Percentiles rank a stretch among this genome's conserved stretches.
These are phyloP conservation scores for Capromys pilorides DNA, from an alignment of 2,797 vertebrate genomes.

Conservation along the genomic window DNA sequence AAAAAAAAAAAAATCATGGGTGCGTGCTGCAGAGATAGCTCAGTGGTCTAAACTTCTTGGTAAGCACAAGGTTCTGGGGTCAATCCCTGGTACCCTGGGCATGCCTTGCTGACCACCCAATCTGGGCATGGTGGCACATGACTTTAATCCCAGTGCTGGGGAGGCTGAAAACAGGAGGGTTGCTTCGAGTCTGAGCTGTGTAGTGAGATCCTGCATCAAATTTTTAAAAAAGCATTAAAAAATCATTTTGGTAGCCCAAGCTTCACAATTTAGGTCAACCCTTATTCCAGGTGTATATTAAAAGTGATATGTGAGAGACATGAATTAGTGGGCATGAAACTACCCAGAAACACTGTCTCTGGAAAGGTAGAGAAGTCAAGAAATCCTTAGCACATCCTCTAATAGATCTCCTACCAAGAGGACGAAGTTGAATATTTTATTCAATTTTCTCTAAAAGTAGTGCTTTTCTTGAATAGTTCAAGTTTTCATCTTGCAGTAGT, in stretches of 20 bases:
- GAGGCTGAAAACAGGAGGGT: no score
- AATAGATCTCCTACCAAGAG: not conserved
- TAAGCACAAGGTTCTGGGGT: no score
- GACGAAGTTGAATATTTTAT: conserved; percentile 38
- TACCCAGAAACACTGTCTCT: conserved; percentile 15
- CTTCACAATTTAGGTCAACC: not conserved
- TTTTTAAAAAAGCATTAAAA: not conserved
- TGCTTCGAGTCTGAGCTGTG: no score
- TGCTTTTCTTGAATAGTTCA: conserved; percentile 56
- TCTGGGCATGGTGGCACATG: no score
- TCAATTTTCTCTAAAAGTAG: conserved; percentile 28
- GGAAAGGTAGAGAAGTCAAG: not conserved
- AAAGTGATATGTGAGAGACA: conserved; percentile 33
- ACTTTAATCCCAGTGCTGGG: no score
- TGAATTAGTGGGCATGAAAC: not conserved
- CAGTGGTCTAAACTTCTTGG: no score
- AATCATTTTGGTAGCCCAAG: not conserved
- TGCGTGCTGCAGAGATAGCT: no score
- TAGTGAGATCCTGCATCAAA: no score
- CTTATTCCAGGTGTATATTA: conserved; percentile 20
- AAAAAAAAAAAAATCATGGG: no score
- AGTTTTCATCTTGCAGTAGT: not conserved
- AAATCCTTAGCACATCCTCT: not conserved
- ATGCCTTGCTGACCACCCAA: no score
- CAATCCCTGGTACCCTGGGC: no score